Evolutionary conservation across 2,888 invertebrate genomes (phyloP), one percentile per base, ranked within the genome.

Genomic region (Archips xylosteana): DNA sequence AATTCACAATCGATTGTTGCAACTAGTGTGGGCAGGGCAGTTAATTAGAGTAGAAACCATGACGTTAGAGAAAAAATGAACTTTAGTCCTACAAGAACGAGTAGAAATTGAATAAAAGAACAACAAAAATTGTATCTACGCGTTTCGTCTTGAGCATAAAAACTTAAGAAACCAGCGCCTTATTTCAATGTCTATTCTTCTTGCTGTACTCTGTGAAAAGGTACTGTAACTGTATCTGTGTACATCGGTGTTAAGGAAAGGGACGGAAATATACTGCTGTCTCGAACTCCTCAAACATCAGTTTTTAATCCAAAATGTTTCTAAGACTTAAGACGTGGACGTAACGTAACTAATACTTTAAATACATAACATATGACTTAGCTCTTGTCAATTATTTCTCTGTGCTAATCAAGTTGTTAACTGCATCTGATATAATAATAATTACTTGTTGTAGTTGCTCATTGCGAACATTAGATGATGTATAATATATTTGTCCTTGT

Each of bases 401-500:
- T 87, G 87, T 85, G 83, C 83, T 87, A 89, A 86, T 84, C 82
- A 80, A 78, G 83, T 87, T 89, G 89, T 89, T 87, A 85, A 86
- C 82, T 84, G 80, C 85, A 82, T 85, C 83, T 81, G 82, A 83
- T 83, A 80, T 79, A 76, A 75, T 78, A 80, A 87, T 88, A 87
- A 88, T 89, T 83, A 87, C 89, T 90, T 90, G 92, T 92, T 92
- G 89, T 92, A 92, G 89, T 91, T 90, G 89, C 88, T 89, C 87
- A 89, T 88, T 89, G 88, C 87, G 83, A 92, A 88, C 92, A 89
- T 87, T 91, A 91, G 89, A 92, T 91, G 88, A 87, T 89, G 87
- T 92, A 89, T 92, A 91, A 91, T 90, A 92, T 94, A 91, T 93
- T 73, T 92, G 87, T 90, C 87, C 89, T 91, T 92, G 92, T 93